Conservation (phyloP, 2,888 invertebrate species). For the Leptura quadrifasciata region DNA sequence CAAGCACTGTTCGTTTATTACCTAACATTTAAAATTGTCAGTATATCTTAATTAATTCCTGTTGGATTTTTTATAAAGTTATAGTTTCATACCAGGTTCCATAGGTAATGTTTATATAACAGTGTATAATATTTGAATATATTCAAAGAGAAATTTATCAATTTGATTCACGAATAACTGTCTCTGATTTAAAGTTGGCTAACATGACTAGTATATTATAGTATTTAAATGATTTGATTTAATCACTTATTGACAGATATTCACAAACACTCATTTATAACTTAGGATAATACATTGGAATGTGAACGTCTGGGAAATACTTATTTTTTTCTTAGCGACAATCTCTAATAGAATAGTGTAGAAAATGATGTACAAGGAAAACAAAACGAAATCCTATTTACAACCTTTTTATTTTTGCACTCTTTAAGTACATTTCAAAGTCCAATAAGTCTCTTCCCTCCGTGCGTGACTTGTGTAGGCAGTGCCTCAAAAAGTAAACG, state of each 20-base stretch:
- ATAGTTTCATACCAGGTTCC: not conserved
- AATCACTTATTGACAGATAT: not conserved
- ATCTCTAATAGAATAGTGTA: too few species aligned
- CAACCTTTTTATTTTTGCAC: too few species aligned
- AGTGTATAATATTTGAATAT: slow-evolving; percentile 10
- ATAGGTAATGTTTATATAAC: not conserved
- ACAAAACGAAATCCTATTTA: too few species aligned
- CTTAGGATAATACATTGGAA: not conserved
- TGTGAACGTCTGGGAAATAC: not conserved
- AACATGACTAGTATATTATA: not conserved
- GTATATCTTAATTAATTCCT: not conserved
- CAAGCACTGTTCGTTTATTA: too few species aligned
- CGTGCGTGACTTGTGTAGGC: too few species aligned
- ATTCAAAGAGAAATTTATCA: slow-evolving; percentile 17
- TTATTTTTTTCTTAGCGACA: not conserved
- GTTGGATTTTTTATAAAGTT: not conserved
- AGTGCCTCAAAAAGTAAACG: too few species aligned
- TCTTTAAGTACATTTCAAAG: too few species aligned
- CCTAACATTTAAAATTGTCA: not conserved
- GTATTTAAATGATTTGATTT: slow-evolving; percentile 3
- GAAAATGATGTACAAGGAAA: too few species aligned
- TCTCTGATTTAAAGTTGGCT: not conserved
- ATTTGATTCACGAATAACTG: not conserved
- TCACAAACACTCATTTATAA: not conserved
- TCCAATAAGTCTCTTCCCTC: too few species aligned